Evolutionary conservation across 1,140 invertebrate genomes (phyloP), one percentile per base, ranked within the genome.

Genomic region (Zophobas morio): DNA sequence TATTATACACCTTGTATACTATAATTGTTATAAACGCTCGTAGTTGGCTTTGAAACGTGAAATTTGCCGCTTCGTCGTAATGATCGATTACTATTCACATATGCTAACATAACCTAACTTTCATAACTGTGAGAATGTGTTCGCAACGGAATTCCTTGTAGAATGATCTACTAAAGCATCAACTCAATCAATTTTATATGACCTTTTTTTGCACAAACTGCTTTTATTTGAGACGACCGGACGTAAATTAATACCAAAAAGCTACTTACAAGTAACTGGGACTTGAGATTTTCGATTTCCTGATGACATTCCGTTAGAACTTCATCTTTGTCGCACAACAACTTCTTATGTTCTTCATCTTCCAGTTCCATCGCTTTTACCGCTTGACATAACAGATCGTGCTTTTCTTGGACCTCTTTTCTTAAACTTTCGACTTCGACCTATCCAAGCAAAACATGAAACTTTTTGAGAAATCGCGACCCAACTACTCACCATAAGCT

Each of bases 331-430:
- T 86, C 51, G 4, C 74, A 57, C 2, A 72, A 47, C 35, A 76
- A 75, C 73, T 86, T 85, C 78, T 85, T 84, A 49, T 84, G 82
- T 77, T 86, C 84, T 3, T 87, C 84, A 51, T 87, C 84, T 74
- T 84, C 82, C 1, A 93, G 88, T 77, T 94, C 91, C 79, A 96
- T 91, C 0, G 92, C 94, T 85, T 91, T 93, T 1, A 94, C 94
- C 1, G 95, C 96, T 81, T 95, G 94, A 77, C 91, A 93, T 8
- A 97, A 87, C 54, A 96, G 88, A 81, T 94, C 92, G 82, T 96
- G 94, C 86, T 96, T 96, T 80, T 96, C 94, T 36, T 89, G 86
- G 1, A 96, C 83, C 78, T 96, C 94, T 81, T 94, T 93, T 78
- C 92, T 91, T 51, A 96, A 82, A 80, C 92, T 91, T 85, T 96